Evolutionary conservation across 2,113 vertebrate genomes (phyloP).

Genomic region (Phaethornis superciliosus): DNA sequence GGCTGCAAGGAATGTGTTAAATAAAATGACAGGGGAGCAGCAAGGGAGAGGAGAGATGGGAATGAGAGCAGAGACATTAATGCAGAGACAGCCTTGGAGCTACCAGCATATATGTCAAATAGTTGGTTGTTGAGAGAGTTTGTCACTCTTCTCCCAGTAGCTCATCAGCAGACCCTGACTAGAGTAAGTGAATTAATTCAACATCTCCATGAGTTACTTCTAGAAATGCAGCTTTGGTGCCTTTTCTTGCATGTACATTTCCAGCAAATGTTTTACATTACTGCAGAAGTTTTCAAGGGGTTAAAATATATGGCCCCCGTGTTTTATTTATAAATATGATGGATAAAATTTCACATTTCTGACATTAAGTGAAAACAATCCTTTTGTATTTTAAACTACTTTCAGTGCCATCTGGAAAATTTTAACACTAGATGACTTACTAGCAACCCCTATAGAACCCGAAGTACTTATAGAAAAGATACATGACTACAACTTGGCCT

Average conservation of each 20-base stretch:
- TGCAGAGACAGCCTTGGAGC: constrained; percentile 32
- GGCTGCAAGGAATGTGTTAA: background rate
- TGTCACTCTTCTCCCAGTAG: constrained; percentile 1
- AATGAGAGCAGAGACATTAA: constrained; percentile 40
- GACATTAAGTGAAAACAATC: constrained; percentile 5
- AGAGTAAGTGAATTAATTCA: background rate
- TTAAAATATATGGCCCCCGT: background rate
- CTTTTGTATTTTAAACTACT: constrained; percentile 13
- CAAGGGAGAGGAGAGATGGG: background rate
- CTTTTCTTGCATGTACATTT: background rate
- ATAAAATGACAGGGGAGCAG: background rate
- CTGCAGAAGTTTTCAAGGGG: background rate
- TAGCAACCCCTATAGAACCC: background rate
- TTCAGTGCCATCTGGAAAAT: constrained; percentile 36
- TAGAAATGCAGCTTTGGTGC: background rate
- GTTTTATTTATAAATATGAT: background rate
- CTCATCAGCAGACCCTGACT: background rate
- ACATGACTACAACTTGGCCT: background rate
- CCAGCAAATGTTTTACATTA: background rate
- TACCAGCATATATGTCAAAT: constrained; percentile 27
- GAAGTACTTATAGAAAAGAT: constrained; percentile 21
- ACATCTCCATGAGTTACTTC: background rate
- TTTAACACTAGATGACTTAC: background rate
- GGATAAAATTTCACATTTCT: background rate
- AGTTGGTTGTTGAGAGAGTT: background rate